phyloP scores from a whole-genome alignment of 2,797 vertebrate genomes.

The Peromyscus melanophrys region DNA sequence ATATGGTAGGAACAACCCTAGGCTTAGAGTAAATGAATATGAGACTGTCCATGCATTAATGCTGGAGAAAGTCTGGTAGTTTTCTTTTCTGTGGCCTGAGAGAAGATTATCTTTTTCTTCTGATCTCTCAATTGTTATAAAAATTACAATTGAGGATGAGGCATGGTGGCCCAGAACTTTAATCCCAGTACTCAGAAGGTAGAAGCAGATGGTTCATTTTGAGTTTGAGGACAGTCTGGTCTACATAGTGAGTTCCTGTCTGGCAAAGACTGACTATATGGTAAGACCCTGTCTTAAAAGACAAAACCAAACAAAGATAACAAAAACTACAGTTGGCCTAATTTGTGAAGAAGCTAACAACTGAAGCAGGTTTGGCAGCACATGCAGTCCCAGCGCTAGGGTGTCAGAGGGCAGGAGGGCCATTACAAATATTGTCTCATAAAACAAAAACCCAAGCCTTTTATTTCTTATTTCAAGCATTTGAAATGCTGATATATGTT shows the following conservation, averaged over 20 bases:
- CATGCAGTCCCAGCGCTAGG: too few species aligned
- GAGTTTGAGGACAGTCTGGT: background rate
- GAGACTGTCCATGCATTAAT: background rate
- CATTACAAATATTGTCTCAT: background rate
- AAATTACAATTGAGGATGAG: conserved; percentile 39
- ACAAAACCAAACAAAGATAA: background rate
- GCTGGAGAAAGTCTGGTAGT: conserved; percentile 6
- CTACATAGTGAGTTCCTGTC: background rate
- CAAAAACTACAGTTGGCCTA: background rate
- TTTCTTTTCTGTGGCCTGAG: conserved; percentile 32
- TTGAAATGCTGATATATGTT: conserved; percentile 57
- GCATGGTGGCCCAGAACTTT: too few species aligned
- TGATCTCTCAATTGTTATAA: conserved; percentile 60
- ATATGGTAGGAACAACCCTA: conserved; percentile 1
- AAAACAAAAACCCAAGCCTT: background rate
- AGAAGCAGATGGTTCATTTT: background rate
- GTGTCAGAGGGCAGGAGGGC: background rate
- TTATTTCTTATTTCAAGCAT: conserved; percentile 56
- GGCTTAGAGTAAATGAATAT: conserved; percentile 52
- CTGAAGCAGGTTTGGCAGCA: background rate
- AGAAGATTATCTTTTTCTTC: conserved; percentile 57
- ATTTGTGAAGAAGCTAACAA: background rate
- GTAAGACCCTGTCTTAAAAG: background rate
- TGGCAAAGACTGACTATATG: background rate
- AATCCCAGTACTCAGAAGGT: background rate